Evolutionary conservation across 2,113 vertebrate genomes (phyloP).

Genomic region (Panurus biarmicus): DNA sequence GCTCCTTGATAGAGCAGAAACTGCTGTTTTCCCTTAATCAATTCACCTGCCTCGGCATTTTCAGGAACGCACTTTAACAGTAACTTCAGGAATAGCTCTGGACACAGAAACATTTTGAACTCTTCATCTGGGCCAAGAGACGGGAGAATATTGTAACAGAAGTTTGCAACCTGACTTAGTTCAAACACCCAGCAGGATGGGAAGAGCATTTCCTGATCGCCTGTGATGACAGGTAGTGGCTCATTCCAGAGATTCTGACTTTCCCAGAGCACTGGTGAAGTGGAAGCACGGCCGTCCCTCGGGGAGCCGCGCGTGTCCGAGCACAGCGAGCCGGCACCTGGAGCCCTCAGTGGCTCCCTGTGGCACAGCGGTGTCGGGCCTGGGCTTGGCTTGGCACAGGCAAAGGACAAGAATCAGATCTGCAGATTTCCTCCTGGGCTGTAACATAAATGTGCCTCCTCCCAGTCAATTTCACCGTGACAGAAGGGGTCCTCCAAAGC

Average conservation of each 20-base stretch:
- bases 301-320: fast-evolving
- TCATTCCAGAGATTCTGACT: fast-evolving
- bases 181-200: background rate
- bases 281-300: fast-evolving
- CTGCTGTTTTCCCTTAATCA: background rate
- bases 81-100: background rate
- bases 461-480: background rate
- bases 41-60: background rate
- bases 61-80: background rate
- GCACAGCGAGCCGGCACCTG: background rate
- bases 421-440: background rate
- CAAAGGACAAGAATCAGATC: background rate
- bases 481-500: background rate
- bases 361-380: fast-evolving
- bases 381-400: background rate
- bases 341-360: background rate
- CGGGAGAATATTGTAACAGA: fast-evolving
- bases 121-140: background rate
- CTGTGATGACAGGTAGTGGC: fast-evolving
- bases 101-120: background rate
- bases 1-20: background rate
- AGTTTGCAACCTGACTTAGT: background rate
- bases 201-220: background rate
- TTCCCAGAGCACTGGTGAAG: background rate
- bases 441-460: background rate